Base-by-base conservation (phyloP, 1,140 invertebrate species). In the Drosophila ogumai region DNA sequence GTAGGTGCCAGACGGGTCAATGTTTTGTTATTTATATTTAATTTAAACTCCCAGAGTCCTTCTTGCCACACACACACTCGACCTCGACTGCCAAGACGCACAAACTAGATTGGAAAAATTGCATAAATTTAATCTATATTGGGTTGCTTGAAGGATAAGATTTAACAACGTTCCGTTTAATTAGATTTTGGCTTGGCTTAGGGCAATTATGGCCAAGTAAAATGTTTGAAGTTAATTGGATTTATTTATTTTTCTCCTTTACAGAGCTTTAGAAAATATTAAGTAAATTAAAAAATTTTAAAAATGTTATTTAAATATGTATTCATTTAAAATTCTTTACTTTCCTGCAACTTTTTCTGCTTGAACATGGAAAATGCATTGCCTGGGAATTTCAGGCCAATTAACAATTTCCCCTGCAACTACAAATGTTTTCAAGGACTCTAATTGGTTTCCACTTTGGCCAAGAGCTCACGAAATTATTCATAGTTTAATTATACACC, bases 21-120 rank as follows among this genome's bases (percentile, higher is more conserved):
- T 75, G 47, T 71, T 49, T 57, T 86, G 56, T 63, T 78, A 71
- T 82, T 82, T 69, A 81, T 86, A 85, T 85, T 78, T 86, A 63
- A 85, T 78, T 75, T 63, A 19, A 56, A 6, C 66, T 52, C 44
- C 34, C 43, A 22, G 25, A 19, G 10, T 43, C 56, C 13, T 43
- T 13, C 57, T 32, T 65, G 36, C 46, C 9, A 17, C 59, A 47
- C 66, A 71, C 28, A 57, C 9, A 22, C 40, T 57, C 32, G 28
- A 41, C 10, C 38, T 56, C 25, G 28, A 28, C 15, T 22, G 19
- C 17, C 40, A 31, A 65, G 63, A 28, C 38, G 7, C 25, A 17
- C 32, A 46, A 57, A 47, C 44, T 57, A 56, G 28, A 72, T 71
- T n/a, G 49, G 10, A 32, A 68, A 72, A 72, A 71, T 71, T 49